These are phyloP conservation scores for Pantala flavescens DNA, from an alignment of 1,140 invertebrate genomes.

Conservation along the genomic window DNA sequence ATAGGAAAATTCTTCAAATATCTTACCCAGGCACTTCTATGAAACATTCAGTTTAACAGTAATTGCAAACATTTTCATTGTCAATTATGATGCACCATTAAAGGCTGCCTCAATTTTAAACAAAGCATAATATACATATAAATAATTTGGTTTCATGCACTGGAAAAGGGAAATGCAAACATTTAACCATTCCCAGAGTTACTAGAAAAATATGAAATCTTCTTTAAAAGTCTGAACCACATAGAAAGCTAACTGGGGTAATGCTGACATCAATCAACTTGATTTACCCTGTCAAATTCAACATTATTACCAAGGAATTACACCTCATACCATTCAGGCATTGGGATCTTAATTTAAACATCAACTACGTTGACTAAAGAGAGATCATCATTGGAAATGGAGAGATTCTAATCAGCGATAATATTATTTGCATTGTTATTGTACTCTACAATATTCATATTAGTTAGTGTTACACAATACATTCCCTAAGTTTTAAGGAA, in stretches of 20 bases:
- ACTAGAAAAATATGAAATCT: conserved; percentile 4
- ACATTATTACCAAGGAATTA: neutral
- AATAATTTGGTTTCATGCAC: neutral
- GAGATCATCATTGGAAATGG: neutral
- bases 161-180: neutral
- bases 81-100: neutral
- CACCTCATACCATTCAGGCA: neutral
- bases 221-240: neutral
- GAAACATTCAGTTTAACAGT: neutral
- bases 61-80: neutral
- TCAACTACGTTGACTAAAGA: neutral
- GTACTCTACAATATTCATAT: neutral
- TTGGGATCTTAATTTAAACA: neutral
- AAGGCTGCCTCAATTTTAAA: neutral
- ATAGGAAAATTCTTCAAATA: neutral
- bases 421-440: neutral
- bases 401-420: neutral
- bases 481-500: neutral
- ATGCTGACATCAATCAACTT: neutral
- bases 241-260: neutral
- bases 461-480: neutral
- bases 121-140: conserved; percentile 1
- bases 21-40: conserved; percentile 1
- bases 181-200: neutral
- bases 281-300: neutral